Evolutionary conservation across 2,113 vertebrate species (phyloP).

Genomic region (Mirounga angustirostris): DNA sequence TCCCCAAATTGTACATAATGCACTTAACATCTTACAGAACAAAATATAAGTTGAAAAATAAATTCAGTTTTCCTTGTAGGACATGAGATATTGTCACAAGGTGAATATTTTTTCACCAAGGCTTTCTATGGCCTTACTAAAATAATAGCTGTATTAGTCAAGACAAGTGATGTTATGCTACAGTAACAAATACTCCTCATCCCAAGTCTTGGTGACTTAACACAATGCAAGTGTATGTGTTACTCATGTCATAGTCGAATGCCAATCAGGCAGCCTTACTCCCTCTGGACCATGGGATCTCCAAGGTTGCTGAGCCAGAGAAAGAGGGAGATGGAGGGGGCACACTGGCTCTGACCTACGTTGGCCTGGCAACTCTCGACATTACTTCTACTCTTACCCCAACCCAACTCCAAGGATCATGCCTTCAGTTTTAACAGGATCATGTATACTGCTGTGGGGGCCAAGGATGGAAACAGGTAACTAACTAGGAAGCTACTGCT

Average conservation of each 20-base stretch:
- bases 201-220: not conserved
- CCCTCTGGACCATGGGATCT: not conserved
- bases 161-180: not conserved
- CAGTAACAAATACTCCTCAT: not conserved
- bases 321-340: not conserved
- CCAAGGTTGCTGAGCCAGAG: not conserved
- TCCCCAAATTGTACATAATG: not conserved
- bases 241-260: too few species aligned
- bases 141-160: not conserved
- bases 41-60: not conserved
- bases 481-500: not conserved
- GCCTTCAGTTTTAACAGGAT: not conserved
- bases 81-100: not conserved
- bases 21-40: constrained; percentile 15
- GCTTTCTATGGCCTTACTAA: not conserved
- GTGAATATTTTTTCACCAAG: not conserved
- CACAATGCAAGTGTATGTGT: not conserved
- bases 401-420: not conserved
- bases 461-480: not conserved
- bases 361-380: not conserved
- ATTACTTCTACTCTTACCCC: not conserved
- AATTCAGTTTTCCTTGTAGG: not conserved
- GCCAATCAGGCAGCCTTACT: not conserved
- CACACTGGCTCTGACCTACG: not conserved
- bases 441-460: not conserved